phyloP scores from a whole-genome alignment of 2,113 vertebrate species.

The Bungarus multicinctus region DNA sequence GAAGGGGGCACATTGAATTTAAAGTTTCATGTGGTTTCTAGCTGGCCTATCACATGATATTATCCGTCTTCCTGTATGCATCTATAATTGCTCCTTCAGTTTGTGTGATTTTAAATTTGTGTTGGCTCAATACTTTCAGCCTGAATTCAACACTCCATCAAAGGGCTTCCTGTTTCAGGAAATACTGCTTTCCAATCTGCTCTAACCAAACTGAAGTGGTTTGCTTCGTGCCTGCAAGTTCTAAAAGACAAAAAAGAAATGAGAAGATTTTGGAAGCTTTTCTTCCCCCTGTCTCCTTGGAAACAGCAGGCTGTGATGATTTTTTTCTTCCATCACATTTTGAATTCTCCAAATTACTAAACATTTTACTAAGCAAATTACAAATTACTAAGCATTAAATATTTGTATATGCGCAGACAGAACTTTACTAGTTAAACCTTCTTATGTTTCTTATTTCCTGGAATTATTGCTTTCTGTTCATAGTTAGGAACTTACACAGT shows the following conservation, averaged over 20 bases:
- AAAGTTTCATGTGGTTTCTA: neutral
- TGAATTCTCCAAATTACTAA: neutral
- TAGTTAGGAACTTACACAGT: neutral
- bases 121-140: neutral
- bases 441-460: neutral
- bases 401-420: neutral
- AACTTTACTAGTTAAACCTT: neutral
- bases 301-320: neutral
- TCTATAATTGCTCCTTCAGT: neutral
- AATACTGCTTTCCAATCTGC: neutral
- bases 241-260: neutral
- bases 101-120: neutral
- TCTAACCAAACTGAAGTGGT: neutral
- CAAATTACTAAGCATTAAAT: neutral
- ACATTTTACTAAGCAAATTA: too few relatives aligned
- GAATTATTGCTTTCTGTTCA: neutral
- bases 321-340: neutral
- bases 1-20: neutral
- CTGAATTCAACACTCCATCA: conserved; percentile 8
- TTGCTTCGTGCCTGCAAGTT: neutral
- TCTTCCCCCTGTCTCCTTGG: neutral
- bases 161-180: neutral
- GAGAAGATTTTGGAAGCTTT: neutral
- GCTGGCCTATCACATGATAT: neutral
- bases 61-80: neutral